Evolutionary conservation across 2,113 vertebrate species (phyloP), one percentile per base, ranked within the genome.

Genomic region (Vidua chalybeata): DNA sequence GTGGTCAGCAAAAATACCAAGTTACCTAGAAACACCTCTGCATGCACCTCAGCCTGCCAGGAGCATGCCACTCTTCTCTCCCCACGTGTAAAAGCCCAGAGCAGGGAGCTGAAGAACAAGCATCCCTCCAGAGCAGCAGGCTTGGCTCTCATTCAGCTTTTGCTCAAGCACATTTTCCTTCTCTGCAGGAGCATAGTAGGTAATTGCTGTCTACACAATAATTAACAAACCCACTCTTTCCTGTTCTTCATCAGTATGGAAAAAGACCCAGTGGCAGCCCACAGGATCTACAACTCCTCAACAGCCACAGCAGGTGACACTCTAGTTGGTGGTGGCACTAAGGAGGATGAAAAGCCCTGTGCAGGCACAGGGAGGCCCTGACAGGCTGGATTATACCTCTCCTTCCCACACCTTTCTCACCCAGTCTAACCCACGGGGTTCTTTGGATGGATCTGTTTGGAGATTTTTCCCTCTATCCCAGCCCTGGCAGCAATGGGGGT

Each of bases 111-210:
- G 75, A 75, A 52, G 55, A 51, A 75, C 19, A n/a, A 43, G 5
- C 35, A 67, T 3, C 30, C 24, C 68, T 31, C 30, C n/a, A 51
- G 33, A 23, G 24, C 14, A 73, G 18, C 16, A 84, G 64, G 7
- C n/a, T 28, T 10, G 35, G 33, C 39, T 37, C 66, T 20, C 12
- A 43, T 35, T 62, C 15, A 63, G 4, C 16, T 27, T 46, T 43
- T 51, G 61, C 69, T 48, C 68, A 45, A 56, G 10, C 1, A 1
- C 9, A 18, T 55, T 66, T 46, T 64, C 45, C 61, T 74, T 10
- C 23, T 7, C 33, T 66, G 27, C 18, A 62, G n/a, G 31, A 62
- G 52, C 24, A 45, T 0, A n/a, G 24, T 0, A 26, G 14, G 14
- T 49, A 81, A 88, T 11, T 90, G 20, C 33, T 74, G 31, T 13